phyloP scores from a whole-genome alignment of 2,888 invertebrate species.

The Mechanitis mazaeus region DNA sequence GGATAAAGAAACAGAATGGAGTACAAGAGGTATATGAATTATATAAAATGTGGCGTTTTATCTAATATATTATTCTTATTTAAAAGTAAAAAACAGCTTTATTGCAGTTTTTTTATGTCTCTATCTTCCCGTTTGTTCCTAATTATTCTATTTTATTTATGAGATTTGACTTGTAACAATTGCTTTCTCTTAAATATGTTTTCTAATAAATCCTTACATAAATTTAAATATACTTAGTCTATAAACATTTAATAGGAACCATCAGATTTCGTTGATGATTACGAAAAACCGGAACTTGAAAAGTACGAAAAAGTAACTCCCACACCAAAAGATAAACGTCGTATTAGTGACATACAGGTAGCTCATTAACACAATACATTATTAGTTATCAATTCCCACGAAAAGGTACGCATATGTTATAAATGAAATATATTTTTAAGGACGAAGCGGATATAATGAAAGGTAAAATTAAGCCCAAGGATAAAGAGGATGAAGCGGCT shows the following conservation, averaged over 20 bases:
- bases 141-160: no score
- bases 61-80: no score
- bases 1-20: constrained; percentile 65
- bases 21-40: constrained; percentile 53
- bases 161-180: no score
- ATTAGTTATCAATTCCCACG: background rate
- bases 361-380: constrained; percentile 15
- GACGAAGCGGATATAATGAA: constrained; percentile 66
- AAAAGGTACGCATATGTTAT: background rate
- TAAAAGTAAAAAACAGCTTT: no score
- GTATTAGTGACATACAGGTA: constrained; percentile 64
- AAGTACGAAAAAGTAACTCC: constrained; percentile 78
- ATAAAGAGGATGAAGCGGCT: constrained; percentile 64
- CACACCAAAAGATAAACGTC: constrained; percentile 63
- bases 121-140: no score
- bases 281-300: constrained; percentile 83
- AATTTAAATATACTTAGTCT: background rate
- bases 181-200: no score
- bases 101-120: no score
- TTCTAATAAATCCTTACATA: no score
- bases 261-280: constrained; percentile 79
- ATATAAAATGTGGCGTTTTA: background rate
- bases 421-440: constrained; percentile 33
- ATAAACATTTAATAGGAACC: constrained; percentile 47
- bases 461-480: constrained; percentile 70